phyloP scores from a whole-genome alignment of 2,888 invertebrate species.

The Spialia ferax region DNA sequence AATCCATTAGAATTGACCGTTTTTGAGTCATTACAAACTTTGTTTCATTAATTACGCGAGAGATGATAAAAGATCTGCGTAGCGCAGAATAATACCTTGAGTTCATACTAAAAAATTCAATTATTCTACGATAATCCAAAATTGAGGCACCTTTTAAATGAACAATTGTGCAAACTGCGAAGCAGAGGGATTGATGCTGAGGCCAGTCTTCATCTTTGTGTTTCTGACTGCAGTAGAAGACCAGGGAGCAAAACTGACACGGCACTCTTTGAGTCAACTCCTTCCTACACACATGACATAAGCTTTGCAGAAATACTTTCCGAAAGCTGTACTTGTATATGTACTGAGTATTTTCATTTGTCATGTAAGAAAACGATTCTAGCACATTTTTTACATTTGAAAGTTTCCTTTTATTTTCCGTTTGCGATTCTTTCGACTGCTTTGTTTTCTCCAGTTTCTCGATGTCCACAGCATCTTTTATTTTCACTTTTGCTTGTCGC shows the following conservation, averaged over 20 bases:
- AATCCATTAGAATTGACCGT: not conserved
- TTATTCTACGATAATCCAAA: too few species aligned
- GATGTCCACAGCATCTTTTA: conserved; percentile 71
- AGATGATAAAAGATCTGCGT: too few species aligned
- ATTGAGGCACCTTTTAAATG: conserved; percentile 77
- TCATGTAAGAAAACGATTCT: conserved; percentile 63
- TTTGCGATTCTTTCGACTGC: conserved; percentile 69
- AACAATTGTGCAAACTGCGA: conserved; percentile 85
- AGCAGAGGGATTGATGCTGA: conserved; percentile 88
- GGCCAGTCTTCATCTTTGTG: conserved; percentile 87
- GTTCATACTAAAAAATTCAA: not conserved
- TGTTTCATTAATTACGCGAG: too few species aligned
- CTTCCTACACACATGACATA: conserved; percentile 85
- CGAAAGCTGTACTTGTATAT: conserved; percentile 89
- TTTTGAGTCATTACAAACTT: too few species aligned
- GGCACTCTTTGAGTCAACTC: conserved; percentile 66
- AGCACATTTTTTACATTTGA: conserved; percentile 54
- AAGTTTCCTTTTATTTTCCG: conserved; percentile 59
- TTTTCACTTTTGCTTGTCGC: conserved; percentile 73
- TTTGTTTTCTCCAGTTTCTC: conserved; percentile 51
- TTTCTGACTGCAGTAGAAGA: conserved; percentile 88
- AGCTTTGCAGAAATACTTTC: conserved; percentile 87
- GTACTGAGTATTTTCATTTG: conserved; percentile 86
- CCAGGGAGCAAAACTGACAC: conserved; percentile 85
- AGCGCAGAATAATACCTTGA: too few species aligned